phyloP scores from a whole-genome alignment of 37 sponge, comb jelly and placozoan species.

The Spongilla lacustris region DNA sequence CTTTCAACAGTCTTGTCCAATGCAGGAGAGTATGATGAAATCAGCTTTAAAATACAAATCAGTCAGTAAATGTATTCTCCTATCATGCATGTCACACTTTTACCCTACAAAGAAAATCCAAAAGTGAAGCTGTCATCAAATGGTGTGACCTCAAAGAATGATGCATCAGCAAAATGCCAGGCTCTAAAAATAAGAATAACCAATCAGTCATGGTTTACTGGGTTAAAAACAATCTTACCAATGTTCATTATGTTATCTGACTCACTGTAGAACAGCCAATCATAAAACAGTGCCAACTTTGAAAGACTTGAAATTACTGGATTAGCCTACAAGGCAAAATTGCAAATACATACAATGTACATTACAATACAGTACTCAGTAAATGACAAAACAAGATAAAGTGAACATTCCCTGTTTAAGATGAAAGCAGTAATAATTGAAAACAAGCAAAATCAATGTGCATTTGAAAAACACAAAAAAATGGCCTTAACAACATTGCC shows the following conservation, averaged over 20 bases:
- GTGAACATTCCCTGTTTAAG: too few relatives aligned
- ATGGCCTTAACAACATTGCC: too few relatives aligned
- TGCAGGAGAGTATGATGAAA: constrained; percentile 45
- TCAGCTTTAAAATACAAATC: constrained; percentile 33
- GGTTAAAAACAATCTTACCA: constrained; percentile 43
- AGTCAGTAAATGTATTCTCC: background rate
- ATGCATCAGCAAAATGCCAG: constrained; percentile 94
- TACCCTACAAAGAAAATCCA: constrained; percentile 95
- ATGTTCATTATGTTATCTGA: constrained; percentile 97
- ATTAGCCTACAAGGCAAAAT: constrained; percentile 46
- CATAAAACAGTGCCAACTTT: constrained; percentile 95
- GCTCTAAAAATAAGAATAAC: constrained; percentile 63
- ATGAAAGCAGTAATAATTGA: too few relatives aligned
- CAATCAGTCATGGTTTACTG: background rate
- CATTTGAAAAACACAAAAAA: too few relatives aligned
- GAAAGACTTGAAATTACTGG: constrained; percentile 72
- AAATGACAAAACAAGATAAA: too few relatives aligned
- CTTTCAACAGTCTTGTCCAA: constrained; percentile 6
- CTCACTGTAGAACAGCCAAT: constrained; percentile 92
- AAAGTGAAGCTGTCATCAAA: constrained; percentile 80
- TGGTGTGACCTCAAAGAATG: constrained; percentile 89
- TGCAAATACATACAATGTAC: background rate
- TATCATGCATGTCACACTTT: background rate
- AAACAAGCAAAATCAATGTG: too few relatives aligned
- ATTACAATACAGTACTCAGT: background rate